Evolutionary conservation across 2,113 vertebrate species (phyloP), one percentile per base, ranked within the genome.

Genomic region (Fulmarus glacialis): DNA sequence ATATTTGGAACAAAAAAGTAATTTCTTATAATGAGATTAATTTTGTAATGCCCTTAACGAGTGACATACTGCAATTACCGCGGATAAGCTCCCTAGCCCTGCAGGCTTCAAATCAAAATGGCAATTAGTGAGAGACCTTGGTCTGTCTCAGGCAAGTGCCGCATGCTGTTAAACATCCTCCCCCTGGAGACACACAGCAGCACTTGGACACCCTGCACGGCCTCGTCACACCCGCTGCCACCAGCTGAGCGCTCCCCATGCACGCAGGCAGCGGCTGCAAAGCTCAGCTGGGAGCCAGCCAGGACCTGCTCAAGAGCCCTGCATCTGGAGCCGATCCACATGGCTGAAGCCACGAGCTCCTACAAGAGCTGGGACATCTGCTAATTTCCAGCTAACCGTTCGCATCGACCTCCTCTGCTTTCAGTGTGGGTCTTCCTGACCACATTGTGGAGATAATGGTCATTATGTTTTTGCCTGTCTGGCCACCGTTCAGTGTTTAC

Each of bases 11-110:
- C 91, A 96, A 92, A 91, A 32, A 53, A 87, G 60, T 40, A 4
- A 36, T 89, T 95, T 78, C 80, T 79, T 71, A 13, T 94, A 82
- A 96, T 89, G 81, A 97, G 97, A 96, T 96, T 97, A 87, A 92
- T 96, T 93, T 89, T 87, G 86, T 87, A 95, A 89, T 62, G 78
- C 89, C 84, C 94, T 91, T 82, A 95, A 92, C 3, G 9, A 96
- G 52, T 34, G 92, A 92, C 93, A 97, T 93, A 89, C 60, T 1
- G 3, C 95, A 95, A 92, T 97, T 91, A 92, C 16, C 1, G 3
- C 0, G 6, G 71, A 29, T 89, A 83, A 96, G 85, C 95, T 96
- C 85, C 70, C 48, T 63, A 30, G 90, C 88, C 93, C 90, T 8
- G 38, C 12, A 32, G 97, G 63, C 94, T 90, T 20, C 90, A 20